These are phyloP conservation scores for Cynoglossus semilaevis DNA, from an alignment of 2,113 vertebrate species.

Conservation along the genomic window DNA sequence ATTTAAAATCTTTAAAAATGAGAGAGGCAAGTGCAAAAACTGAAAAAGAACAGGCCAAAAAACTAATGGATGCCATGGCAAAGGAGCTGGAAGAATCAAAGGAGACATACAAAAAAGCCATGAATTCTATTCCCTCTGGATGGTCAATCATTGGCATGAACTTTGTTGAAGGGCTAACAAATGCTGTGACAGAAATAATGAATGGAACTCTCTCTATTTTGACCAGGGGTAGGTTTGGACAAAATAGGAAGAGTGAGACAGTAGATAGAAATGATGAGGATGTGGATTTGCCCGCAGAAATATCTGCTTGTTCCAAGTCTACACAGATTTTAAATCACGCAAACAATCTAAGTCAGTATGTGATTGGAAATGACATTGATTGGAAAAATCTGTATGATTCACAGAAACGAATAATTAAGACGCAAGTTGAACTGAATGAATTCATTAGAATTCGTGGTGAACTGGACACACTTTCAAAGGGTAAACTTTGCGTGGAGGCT, in stretches of 20 bases:
- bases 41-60: background rate
- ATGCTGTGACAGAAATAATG: background rate
- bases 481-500: background rate
- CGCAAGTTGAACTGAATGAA: background rate
- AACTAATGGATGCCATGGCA: background rate
- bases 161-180: background rate
- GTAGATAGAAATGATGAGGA: too few species aligned
- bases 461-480: background rate
- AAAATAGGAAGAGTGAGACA: too few species aligned
- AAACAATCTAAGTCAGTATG: background rate
- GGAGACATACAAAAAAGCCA: background rate
- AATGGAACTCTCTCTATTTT: background rate
- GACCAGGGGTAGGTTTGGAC: too few species aligned
- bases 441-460: background rate
- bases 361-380: background rate
- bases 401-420: background rate
- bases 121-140: background rate
- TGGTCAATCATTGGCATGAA: background rate
- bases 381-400: background rate
- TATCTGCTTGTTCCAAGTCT: background rate
- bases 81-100: background rate
- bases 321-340: background rate
- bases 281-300: background rate
- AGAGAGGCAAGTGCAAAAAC: background rate
- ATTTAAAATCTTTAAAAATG: background rate